Percentiles rank a stretch among this genome's conserved stretches.
phyloP scores from a whole-genome alignment of 2,888 invertebrate genomes.

The Pogonocherus hispidulus region DNA sequence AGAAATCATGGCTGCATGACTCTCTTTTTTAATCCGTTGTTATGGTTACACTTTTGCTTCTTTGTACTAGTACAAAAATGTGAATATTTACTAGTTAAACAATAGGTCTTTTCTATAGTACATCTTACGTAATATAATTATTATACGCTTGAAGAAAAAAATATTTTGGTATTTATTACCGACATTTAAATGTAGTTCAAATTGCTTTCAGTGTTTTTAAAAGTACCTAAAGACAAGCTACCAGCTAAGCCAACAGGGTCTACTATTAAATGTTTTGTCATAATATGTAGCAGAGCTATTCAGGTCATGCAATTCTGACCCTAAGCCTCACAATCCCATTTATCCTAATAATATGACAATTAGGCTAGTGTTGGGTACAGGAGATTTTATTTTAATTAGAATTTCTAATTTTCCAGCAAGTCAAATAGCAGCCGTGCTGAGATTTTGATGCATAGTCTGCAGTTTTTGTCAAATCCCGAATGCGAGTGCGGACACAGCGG shows the following conservation, averaged over 20 bases:
- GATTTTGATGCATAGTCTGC: slow-evolving; percentile 57
- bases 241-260: neutral
- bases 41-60: too few relatives aligned
- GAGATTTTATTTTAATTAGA: slow-evolving; percentile 55
- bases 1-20: too few relatives aligned
- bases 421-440: slow-evolving; percentile 52
- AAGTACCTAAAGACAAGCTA: neutral
- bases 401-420: slow-evolving; percentile 54
- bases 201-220: slow-evolving; percentile 2
- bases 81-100: too few relatives aligned
- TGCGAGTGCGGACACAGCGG: slow-evolving; percentile 51
- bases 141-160: too few relatives aligned
- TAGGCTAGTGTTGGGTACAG: slow-evolving; percentile 46
- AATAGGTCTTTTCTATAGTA: too few relatives aligned
- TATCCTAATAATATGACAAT: slow-evolving; percentile 42
- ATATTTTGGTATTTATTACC: neutral
- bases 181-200: neutral
- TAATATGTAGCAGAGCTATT: slow-evolving; percentile 11
- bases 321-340: slow-evolving; percentile 19
- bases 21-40: too few relatives aligned
- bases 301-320: slow-evolving; percentile 17
- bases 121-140: too few relatives aligned
- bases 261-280: slow-evolving; percentile 1
- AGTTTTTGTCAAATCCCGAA: slow-evolving; percentile 54
- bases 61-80: too few relatives aligned